Evolutionary conservation across 2,113 vertebrate genomes (phyloP), one percentile per base, ranked within the genome.

Genomic region (Osmerus eperlanus): DNA sequence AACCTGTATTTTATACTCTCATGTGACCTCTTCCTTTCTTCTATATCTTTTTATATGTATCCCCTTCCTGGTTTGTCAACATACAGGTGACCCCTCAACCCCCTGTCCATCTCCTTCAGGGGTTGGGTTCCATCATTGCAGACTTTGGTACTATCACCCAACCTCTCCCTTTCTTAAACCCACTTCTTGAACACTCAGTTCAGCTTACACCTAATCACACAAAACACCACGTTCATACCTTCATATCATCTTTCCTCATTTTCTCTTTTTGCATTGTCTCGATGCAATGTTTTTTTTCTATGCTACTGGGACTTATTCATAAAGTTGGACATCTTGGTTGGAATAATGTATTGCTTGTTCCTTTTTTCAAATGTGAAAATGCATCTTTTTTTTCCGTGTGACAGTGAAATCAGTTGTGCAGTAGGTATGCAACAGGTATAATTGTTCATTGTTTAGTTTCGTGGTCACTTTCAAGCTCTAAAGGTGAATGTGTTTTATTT

Each of bases 141-240:
- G 71, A 83, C 74, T 71, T 77, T 68, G 80, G 83, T 84, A 82
- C 84, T 76, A 67, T 84, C 82, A 78, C 25, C 82, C 81, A 81
- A 74, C 71, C 64, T 79, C 21, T 83, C 58, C 65, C 70, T 47
- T 71, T 62, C 15, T 36, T 41, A 52, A 64, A 71, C 65, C 62
- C 55, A 60, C 51, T 9, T 9, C 41, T 11, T 13, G 64, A 25
- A 60, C 76, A 67, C 71, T 64, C 69, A 64, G 23, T 60, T 58
- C 70, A 74, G 62, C 15, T 58, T 47, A 23, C 21, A 29, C 21
- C 9, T 18, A 59, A 67, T 62, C 54, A 1, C 41, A 64, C 11
- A 61, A 68, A 23, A 29, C 59, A 61, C 14, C 59, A 15, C 6
- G 25, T 63, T 8, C 63, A 32, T n/a, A 68, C 54, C 28, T 56